Evolutionary conservation across 2,888 invertebrate species (phyloP).

Genomic region (Eurytoma adleriae): DNA sequence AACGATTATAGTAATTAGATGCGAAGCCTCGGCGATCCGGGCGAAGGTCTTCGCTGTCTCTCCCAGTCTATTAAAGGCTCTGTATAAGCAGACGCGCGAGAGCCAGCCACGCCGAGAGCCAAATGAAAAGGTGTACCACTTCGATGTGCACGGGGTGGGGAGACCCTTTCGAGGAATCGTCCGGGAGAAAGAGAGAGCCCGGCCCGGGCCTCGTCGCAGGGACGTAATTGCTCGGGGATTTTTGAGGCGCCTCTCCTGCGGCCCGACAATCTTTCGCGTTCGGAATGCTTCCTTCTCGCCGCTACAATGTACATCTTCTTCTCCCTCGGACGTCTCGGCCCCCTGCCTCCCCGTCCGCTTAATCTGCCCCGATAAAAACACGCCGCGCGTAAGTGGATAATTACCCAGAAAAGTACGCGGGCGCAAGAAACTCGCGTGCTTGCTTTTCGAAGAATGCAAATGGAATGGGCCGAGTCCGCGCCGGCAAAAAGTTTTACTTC

Average conservation of each 20-base stretch:
- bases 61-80: conserved; percentile 62
- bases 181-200: conserved; percentile 7
- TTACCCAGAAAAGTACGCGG: conserved; percentile 44
- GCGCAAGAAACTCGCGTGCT: conserved; percentile 35
- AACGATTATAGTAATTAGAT: conserved; percentile 76
- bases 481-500: conserved; percentile 23
- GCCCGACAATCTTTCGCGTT: conserved; percentile 28
- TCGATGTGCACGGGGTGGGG: conserved; percentile 54
- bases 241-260: conserved; percentile 42
- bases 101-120: conserved; percentile 52
- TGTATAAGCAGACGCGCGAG: conserved; percentile 44
- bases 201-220: conserved; percentile 17
- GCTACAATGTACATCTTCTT: conserved; percentile 48
- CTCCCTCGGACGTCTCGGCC: background rate
- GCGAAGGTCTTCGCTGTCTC: conserved; percentile 58
- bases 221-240: conserved; percentile 47
- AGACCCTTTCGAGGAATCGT: conserved; percentile 69
- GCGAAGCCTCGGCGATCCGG: conserved; percentile 52
- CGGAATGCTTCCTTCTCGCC: conserved; percentile 40
- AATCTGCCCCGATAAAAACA: conserved; percentile 47
- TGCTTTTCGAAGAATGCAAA: conserved; percentile 49
- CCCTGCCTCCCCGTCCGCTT: conserved; percentile 8
- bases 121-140: conserved; percentile 74
- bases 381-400: conserved; percentile 54
- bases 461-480: conserved; percentile 5